Base-by-base conservation (phyloP, 1,140 invertebrate species). In the Drosophila nannoptera region DNA sequence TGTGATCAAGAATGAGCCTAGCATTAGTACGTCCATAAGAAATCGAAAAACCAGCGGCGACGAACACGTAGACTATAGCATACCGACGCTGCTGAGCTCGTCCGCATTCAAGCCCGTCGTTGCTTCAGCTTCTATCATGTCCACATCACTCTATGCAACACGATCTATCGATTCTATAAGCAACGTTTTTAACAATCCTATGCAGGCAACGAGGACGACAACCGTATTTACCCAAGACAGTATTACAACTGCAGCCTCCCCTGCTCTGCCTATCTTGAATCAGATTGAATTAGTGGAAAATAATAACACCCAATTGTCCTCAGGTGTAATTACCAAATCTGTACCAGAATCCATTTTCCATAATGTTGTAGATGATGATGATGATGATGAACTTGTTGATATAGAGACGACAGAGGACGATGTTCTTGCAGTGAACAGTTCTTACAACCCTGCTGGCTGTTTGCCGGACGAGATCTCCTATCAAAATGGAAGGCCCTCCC, bases 91-190 rank as follows among this genome's bases (percentile, higher is more conserved):
- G 29, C 33, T 88, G 7, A 88, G 58, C 33, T 69, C 75, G 4
- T 94, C 93, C 5, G 93, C 93, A n/a, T 94, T 94, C 77, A 92
- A 92, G 64, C 93, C 93, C 6, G 93, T 94, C n/a, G 69, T 76
- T 5, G 68, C 73, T 16, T 76, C 83, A 4, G 66, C 77, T 8
- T 73, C 82, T 3, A 64, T 88, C 42, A 71, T 80, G 16, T 82
- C 77, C 5, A 69, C 86, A 0, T 86, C 81, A 0, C 42, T 86
- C 35, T 86, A 86, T 40, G 33, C 61, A 38, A 59, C 82, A 6
- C 76, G 71, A 7, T 71, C 78, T 0, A 83, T 60, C 46, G 73
- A 86, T 12, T 80, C 61, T 4, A 69, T 59, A 43, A 76, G 48
- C 9, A 75, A 62, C 38, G 49, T 73, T 12, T 77, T 69, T 40